Percentiles rank a stretch among this genome's conserved stretches.
These are phyloP conservation scores for Mya arenaria DNA, from an alignment of 1,140 invertebrate genomes.

Conservation along the genomic window DNA sequence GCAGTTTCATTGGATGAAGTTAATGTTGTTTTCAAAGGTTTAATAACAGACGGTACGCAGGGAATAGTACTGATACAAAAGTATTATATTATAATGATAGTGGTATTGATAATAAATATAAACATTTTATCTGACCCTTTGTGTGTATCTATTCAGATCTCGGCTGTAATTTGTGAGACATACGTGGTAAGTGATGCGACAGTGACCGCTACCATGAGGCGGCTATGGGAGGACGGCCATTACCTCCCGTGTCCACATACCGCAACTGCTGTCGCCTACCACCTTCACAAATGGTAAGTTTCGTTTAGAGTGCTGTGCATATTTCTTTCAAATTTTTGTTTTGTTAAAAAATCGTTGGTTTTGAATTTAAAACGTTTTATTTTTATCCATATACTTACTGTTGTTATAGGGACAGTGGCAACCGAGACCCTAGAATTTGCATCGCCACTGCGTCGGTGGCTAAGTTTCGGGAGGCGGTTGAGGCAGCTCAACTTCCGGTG, in stretches of 20 bases:
- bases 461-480: slow-evolving; percentile 81
- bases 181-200: slow-evolving; percentile 69
- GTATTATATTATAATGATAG: not conserved
- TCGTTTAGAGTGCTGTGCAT: not conserved
- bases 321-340: not conserved
- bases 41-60: no score
- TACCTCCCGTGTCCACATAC: slow-evolving; percentile 83
- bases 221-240: slow-evolving; percentile 78
- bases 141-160: slow-evolving; percentile 62
- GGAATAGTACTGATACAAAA: no score
- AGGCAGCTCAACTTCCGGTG: slow-evolving; percentile 72
- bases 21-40: no score
- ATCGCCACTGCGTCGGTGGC: slow-evolving; percentile 82
- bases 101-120: not conserved
- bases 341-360: not conserved
- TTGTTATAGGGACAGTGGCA: not conserved
- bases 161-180: slow-evolving; percentile 62
- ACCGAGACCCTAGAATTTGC: slow-evolving; percentile 62
- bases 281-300: slow-evolving; percentile 60
- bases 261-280: slow-evolving; percentile 80
- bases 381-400: not conserved
- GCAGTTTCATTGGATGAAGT: no score
- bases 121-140: not conserved
- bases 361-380: not conserved
- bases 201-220: slow-evolving; percentile 77